Evolutionary conservation across 2,888 invertebrate species (phyloP), one percentile per base, ranked within the genome.

Genomic region (Bugulina stolonifera): DNA sequence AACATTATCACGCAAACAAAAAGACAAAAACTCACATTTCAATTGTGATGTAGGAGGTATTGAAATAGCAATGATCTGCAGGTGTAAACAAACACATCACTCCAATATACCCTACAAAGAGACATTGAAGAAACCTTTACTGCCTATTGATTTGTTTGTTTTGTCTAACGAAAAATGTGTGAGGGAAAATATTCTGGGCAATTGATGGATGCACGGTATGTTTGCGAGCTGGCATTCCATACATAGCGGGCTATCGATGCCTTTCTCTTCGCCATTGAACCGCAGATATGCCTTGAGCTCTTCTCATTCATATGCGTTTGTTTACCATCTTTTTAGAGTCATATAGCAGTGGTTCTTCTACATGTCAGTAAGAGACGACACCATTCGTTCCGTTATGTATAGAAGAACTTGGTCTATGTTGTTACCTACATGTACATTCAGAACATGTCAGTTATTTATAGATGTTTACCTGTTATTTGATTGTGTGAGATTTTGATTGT

Each of bases 61-160:
- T 43, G 43, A 43, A 18, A 43, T 43, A 10, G 10, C 43, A 10
- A 43, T 43, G 43, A 43, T 5, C 18, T 5, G 18, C 43, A 43
- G 43, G 43, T 43, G 43, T 18, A 18, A 43, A 43, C 18, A 43
- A 43, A 43, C 43, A 43, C 43, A 18, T 5, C n/a, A 43, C 10
- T 43, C 43, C 43, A 43, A 43, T 43, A 43, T 43, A 43, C 5
- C 43, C 18, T 43, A 43, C 43, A 43, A 43, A 43, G 43, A 43
- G 10, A 43, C 43, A 43, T 43, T 43, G 18, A 43, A 10, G 43
- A 43, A 43, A 43, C 18, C 43, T 18, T 43, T 43, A 10, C 10
- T 43, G 18, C 43, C 64, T 64, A 64, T 64, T 64, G 64, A 64
- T 64, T 32, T 64, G 64, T 64, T 64, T 64, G 27, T 32, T 32